Evolutionary conservation across 2,888 invertebrate genomes (phyloP), one percentile per base, ranked within the genome.

Genomic region (Cosmia trapezina): DNA sequence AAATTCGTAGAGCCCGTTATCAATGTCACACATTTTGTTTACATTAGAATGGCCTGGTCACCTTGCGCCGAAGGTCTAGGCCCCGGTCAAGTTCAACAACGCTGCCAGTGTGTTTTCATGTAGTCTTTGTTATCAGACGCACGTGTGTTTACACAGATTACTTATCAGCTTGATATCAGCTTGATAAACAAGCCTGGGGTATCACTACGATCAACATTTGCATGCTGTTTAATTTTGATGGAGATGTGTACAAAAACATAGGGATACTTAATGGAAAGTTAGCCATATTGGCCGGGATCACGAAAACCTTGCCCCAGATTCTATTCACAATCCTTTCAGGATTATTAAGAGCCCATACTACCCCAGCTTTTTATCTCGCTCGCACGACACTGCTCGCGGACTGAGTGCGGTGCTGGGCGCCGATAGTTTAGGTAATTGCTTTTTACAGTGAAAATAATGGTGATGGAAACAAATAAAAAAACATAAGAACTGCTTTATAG

Each of bases 21-120:
- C 49, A 37, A 56, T 33, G 60, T 51, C 51, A 53, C 33, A 56
- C 22, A 51, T 49, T 59, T 53, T 83, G 66, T 79, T 57, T 70
- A 64, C 73, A 54, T 63, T 22, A 80, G 64, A 65, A 66, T 49
- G 54, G 45, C 74, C 61, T 68, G 76, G 77, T 84, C 80, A 84
- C 85, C 82, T 83, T 81, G 82, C 37, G 65, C 51, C 51, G 75
- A 83, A 86, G 86, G 85, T 86, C 86, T 83, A 71, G 19, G 19
- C 45, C 59, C 72, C 76, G 85, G 87, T 87, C 90, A 89, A 90
- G 88, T 88, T 86, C 37, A 41, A 37, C 87, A 85, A 78, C 78
- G 56, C 61, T 59, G 70, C 28, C 22, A 53, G 22, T 53, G 11
- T 66, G 64, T 73, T 57, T 62, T 57, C 66, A 53, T n/a, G 37